phyloP scores from a whole-genome alignment of 2,888 invertebrate genomes.

The Drosophila algonquin region DNA sequence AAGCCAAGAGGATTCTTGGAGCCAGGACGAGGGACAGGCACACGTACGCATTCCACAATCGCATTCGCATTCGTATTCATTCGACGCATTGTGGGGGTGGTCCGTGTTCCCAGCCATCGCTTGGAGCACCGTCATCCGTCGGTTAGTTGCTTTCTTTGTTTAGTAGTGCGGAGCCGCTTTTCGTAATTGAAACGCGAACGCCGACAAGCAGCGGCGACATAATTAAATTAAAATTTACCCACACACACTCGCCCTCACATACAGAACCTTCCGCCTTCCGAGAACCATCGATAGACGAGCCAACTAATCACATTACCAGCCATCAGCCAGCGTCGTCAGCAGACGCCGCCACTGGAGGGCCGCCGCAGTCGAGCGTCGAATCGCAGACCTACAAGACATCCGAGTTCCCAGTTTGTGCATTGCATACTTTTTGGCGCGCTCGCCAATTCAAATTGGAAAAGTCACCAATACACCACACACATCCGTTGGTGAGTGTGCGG shows the following conservation, averaged over 20 bases:
- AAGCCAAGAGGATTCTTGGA: conserved; percentile 16
- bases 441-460: conserved; percentile 30
- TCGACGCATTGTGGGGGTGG: conserved; percentile 42
- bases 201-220: conserved; percentile 52
- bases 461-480: conserved; percentile 7
- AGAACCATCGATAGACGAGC: conserved; percentile 48
- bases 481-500: conserved; percentile 15
- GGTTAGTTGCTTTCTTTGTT: conserved; percentile 62
- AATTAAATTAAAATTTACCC: conserved; percentile 76
- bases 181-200: conserved; percentile 54
- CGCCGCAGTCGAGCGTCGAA: conserved; percentile 43
- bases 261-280: conserved; percentile 14
- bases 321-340: conserved; percentile 43
- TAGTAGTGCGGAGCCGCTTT: conserved; percentile 72
- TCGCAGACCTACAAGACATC: conserved; percentile 51
- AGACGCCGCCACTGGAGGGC: conserved; percentile 10
- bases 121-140: conserved; percentile 24
- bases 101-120: conserved; percentile 14
- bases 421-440: conserved; percentile 76
- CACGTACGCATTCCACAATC: conserved; percentile 46
- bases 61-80: conserved; percentile 31
- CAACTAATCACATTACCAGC: conserved; percentile 74
- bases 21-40: conserved; percentile 12
- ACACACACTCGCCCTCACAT: conserved; percentile 37
- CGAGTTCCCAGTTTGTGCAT: conserved; percentile 56